phyloP scores from a whole-genome alignment of 2,113 vertebrate genomes.

The Etia nguti region DNA sequence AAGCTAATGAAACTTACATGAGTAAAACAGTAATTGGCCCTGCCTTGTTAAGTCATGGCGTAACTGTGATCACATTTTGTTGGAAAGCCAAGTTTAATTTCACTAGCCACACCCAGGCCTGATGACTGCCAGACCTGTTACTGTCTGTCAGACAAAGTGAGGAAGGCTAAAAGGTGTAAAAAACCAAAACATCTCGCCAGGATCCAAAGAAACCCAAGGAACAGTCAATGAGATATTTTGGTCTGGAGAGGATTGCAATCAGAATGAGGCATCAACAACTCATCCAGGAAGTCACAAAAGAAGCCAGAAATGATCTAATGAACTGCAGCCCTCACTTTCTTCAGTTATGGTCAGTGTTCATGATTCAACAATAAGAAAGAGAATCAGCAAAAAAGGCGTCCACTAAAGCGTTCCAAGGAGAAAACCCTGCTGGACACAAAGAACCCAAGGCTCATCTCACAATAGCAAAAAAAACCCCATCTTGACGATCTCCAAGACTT shows the following conservation, averaged over 20 bases:
- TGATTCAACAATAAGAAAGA: not conserved
- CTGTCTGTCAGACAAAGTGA: not conserved
- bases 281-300: not conserved
- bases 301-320: not conserved
- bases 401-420: not conserved
- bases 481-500: not conserved
- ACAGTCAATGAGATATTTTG: accelerated
- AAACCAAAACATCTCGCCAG: not conserved
- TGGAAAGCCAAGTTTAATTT: not conserved
- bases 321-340: not conserved
- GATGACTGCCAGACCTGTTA: not conserved
- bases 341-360: not conserved
- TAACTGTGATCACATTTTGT: not conserved
- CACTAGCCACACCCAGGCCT: not conserved
- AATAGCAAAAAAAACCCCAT: not conserved
- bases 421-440: not conserved
- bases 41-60: not conserved
- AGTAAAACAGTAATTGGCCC: not conserved
- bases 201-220: not conserved
- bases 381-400: too few relatives aligned
- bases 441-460: not conserved
- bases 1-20: not conserved
- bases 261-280: not conserved
- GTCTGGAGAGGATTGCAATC: not conserved
- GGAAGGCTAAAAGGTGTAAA: not conserved